Conservation (phyloP, 2,797 vertebrate genomes). For the Danio jaintianensis region DNA sequence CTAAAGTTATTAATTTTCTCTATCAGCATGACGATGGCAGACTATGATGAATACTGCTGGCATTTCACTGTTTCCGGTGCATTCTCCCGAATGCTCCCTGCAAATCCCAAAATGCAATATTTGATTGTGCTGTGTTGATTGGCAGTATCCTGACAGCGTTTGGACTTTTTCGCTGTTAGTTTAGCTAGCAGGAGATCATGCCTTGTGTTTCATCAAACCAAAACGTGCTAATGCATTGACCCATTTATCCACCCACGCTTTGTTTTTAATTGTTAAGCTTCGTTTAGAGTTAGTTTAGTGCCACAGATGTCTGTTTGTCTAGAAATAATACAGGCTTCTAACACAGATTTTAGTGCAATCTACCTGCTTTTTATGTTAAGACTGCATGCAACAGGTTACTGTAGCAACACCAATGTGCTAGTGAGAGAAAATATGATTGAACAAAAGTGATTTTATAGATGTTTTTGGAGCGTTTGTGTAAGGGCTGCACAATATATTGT, state of each 20-base stretch:
- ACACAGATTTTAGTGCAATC: not conserved
- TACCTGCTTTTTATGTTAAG: constrained; percentile 1
- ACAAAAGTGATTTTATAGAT: too few relatives aligned
- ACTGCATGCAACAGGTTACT: constrained; percentile 6
- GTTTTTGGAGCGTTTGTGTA: too few relatives aligned
- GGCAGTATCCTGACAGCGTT: not conserved
- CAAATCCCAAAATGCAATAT: constrained; percentile 2
- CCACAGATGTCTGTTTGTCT: not conserved
- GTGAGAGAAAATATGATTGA: not conserved
- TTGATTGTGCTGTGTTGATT: constrained; percentile 16
- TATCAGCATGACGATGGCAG: constrained; percentile 31
- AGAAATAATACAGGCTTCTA: not conserved
- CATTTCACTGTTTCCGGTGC: not conserved
- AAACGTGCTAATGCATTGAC: not conserved
- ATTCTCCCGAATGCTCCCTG: not conserved
- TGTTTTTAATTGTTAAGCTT: not conserved
- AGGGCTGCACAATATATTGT: too few relatives aligned
- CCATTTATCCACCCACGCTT: not conserved
- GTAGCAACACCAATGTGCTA: not conserved
- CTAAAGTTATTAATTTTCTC: constrained; percentile 21
- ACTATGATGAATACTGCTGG: constrained; percentile 29
- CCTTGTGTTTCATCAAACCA: not conserved
- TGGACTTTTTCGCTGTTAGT: not conserved
- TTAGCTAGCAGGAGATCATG: constrained; percentile 9
- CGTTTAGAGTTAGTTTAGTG: not conserved